Percentiles rank a stretch among this genome's conserved stretches.
These are phyloP conservation scores for Hypotaenidia philippensis DNA, from an alignment of 2,797 vertebrate genomes.

Conservation along the genomic window DNA sequence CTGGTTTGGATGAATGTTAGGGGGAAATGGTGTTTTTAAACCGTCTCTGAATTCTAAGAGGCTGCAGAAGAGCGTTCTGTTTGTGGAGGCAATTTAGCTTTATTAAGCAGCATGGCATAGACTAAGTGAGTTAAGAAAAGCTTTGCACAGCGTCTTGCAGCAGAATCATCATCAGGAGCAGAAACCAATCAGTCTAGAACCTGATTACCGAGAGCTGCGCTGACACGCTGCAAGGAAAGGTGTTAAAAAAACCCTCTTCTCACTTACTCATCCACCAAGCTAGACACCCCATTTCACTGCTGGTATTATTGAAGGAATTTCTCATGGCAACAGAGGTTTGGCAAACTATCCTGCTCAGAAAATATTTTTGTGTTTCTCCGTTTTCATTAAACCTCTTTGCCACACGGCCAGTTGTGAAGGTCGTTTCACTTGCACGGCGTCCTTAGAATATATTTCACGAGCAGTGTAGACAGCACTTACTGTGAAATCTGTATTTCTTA, in stretches of 20 bases:
- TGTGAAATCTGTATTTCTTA: slow-evolving; percentile 29
- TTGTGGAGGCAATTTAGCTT: slow-evolving; percentile 62
- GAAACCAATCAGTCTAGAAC: background rate
- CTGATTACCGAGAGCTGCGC: background rate
- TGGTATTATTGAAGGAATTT: background rate
- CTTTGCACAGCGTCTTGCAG: background rate
- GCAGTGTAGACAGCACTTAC: background rate
- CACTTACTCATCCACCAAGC: background rate
- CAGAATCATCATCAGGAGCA: background rate
- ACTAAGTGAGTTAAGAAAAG: background rate
- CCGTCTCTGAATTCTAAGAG: slow-evolving; percentile 51
- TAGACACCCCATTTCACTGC: background rate
- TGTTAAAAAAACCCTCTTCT: background rate
- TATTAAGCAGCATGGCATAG: slow-evolving; percentile 61
- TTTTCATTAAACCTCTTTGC: background rate
- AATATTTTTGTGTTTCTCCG: background rate
- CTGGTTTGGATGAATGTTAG: slow-evolving; percentile 19
- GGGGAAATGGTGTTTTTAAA: slow-evolving; percentile 51
- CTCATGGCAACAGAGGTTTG: background rate
- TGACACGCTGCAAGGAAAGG: background rate
- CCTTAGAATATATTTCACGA: background rate
- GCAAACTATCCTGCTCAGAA: background rate
- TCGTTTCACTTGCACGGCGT: background rate
- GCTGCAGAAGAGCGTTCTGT: slow-evolving; percentile 38
- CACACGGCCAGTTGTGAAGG: background rate